These are phyloP conservation scores for Cyclina sinensis DNA, from an alignment of 1,140 invertebrate species.

Conservation along the genomic window DNA sequence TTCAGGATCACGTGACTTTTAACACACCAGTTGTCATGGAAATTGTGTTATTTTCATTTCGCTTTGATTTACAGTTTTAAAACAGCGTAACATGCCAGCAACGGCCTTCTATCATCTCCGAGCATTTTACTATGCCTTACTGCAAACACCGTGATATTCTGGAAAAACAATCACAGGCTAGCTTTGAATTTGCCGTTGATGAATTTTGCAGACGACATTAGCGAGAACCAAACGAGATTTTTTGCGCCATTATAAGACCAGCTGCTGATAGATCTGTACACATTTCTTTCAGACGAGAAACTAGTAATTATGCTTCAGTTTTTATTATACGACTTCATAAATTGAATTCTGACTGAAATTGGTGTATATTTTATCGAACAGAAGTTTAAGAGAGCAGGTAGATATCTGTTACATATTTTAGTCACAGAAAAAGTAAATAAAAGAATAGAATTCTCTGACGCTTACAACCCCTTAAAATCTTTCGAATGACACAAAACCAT, in stretches of 20 bases:
- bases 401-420: too few relatives aligned
- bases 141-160: conserved; percentile 54
- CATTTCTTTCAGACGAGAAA: conserved; percentile 24
- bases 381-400: neutral
- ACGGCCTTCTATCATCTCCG: conserved; percentile 50
- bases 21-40: conserved; percentile 59
- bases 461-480: too few relatives aligned
- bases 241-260: conserved; percentile 60
- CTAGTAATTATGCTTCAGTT: conserved; percentile 1
- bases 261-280: conserved; percentile 54
- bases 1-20: conserved; percentile 50
- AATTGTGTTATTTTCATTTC: conserved; percentile 53
- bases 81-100: conserved; percentile 56
- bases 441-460: too few relatives aligned
- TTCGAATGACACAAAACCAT: too few relatives aligned
- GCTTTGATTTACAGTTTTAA: conserved; percentile 60
- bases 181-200: conserved; percentile 58
- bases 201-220: conserved; percentile 61
- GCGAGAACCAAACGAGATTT: conserved; percentile 53
- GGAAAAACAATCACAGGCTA: conserved; percentile 39
- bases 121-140: conserved; percentile 59
- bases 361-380: neutral
- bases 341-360: neutral
- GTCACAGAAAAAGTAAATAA: too few relatives aligned
- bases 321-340: neutral